Evolutionary conservation across 35 echinoderm and acorn worm species (phyloP), one percentile per base, ranked within the genome.

Genomic region (Holothuria glaberrima): DNA sequence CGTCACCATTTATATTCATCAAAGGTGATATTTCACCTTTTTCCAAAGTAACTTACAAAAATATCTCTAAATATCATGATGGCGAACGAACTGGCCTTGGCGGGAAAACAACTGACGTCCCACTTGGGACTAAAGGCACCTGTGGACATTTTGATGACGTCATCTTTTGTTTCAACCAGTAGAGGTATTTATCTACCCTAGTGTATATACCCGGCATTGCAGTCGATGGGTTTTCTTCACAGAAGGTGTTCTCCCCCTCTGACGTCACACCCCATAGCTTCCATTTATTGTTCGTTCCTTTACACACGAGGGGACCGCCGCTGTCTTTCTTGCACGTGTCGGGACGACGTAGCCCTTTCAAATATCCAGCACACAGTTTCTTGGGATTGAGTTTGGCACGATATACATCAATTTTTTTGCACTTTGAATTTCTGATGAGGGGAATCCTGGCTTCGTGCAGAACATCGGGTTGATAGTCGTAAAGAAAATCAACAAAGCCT

Each of bases 211-310:
- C 94, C 5, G 94, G 94, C 45, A 26, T 69, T 27, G 79, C 82
- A 4, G 19, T 80, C 19, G n/a, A 62, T 3, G 94, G 94, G 26
- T 60, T 81, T 14, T 89, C 71, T 12, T 79, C 32, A 29, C 94
- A 96, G 48, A 96, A 90, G 0, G 44, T 56, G 58, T 96, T 96
- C 0, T 90, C 75, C 0, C 94, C 94, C 94, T 92, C 92, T 63
- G 94, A 96, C 29, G 94, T 96, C 32, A 96, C 81, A 12, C 94
- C 94, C 94, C 94, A 96, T 1, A 96, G 87, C 67, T 96, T 96
- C 33, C 68, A 96, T 17, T 30, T 75, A 14, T 90, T 90, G 7
- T 71, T 33, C 21, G 41, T 48, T 6, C 41, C 12, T 86, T 93
- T 88, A 67, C 94, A 96, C 14, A 93, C 90, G 18, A 96, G 20